phyloP scores from a whole-genome alignment of 2,797 vertebrate genomes.

The Gobionotothen gibberifrons region DNA sequence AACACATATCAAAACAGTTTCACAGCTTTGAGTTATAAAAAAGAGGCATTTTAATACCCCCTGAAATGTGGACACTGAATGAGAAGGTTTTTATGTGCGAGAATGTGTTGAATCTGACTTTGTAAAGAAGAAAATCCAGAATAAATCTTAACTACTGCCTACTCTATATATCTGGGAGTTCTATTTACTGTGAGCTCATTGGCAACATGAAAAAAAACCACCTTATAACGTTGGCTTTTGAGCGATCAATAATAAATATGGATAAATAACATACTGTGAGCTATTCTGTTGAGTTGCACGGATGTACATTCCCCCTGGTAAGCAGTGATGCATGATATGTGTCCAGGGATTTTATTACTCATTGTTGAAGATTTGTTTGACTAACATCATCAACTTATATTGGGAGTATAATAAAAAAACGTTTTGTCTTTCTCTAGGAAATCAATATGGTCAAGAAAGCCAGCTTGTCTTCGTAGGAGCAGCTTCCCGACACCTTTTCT shows the following conservation, averaged over 20 bases:
- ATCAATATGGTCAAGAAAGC: conserved; percentile 75
- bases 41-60: neutral
- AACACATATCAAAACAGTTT: neutral
- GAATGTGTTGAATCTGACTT: neutral
- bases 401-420: neutral
- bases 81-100: neutral
- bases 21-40: neutral
- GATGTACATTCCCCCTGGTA: no score
- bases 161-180: no score
- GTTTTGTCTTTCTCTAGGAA: conserved; percentile 66
- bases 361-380: neutral
- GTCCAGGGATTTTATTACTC: neutral
- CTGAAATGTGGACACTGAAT: neutral
- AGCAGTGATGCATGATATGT: no score
- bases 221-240: no score
- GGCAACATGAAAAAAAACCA: no score
- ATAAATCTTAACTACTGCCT: no score
- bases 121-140: neutral
- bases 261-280: no score
- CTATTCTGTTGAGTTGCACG: no score
- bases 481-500: neutral
- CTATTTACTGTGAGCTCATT: no score
- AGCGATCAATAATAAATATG: no score
- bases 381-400: neutral
- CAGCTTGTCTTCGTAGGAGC: conserved; percentile 62